Conservation (phyloP, 2,113 vertebrate genomes). For the Archilochus colubris region DNA sequence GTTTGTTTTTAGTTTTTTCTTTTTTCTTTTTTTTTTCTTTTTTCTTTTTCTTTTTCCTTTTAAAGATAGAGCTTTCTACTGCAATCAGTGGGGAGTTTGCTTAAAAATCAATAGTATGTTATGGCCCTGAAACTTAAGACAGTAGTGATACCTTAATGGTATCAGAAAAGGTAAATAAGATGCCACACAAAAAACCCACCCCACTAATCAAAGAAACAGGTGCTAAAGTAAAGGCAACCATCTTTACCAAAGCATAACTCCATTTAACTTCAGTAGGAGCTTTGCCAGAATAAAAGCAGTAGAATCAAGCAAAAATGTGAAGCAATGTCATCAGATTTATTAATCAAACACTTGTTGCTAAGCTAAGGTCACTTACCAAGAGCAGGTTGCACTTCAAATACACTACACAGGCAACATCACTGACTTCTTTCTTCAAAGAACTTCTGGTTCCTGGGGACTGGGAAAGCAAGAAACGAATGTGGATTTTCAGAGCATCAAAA, state of each 20-base stretch:
- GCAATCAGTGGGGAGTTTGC: background rate
- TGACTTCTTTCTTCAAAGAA: conserved; percentile 56
- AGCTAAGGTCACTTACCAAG: conserved; percentile 3
- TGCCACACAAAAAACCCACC: background rate
- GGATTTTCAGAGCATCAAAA: conserved; percentile 47
- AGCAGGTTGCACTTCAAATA: conserved; percentile 59
- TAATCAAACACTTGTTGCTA: conserved; percentile 12
- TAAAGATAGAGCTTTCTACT: background rate
- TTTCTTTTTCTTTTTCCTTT: background rate
- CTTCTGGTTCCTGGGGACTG: conserved; percentile 19
- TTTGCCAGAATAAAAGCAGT: background rate
- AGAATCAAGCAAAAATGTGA: background rate
- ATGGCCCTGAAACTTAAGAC: background rate
- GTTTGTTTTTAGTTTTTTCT: no score
- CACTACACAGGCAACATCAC: conserved; percentile 39
- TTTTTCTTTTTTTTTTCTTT: background rate
- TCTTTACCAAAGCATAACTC: background rate
- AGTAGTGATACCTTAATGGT: background rate
- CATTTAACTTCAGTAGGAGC: background rate
- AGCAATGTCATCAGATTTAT: background rate
- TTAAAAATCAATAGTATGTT: background rate
- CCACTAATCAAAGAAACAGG: background rate
- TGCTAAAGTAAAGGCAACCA: background rate
- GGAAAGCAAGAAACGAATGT: conserved; percentile 49
- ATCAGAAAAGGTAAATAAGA: conserved; percentile 20